phyloP scores from a whole-genome alignment of 2,888 invertebrate species.

The Abscondita cerata region DNA sequence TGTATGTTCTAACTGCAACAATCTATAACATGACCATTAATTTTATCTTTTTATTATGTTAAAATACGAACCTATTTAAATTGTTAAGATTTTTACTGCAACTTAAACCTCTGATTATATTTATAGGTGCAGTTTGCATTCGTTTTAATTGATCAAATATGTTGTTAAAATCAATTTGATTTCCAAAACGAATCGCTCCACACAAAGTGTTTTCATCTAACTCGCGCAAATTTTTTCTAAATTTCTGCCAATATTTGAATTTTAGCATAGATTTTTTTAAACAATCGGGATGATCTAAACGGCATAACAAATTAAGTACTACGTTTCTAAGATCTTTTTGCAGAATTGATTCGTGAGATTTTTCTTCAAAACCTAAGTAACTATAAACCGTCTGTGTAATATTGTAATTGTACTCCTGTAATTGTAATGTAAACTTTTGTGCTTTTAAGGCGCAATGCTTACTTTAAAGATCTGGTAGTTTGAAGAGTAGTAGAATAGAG shows the following conservation, averaged over 20 bases:
- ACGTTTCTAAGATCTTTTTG: conserved; percentile 66
- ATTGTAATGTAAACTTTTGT: background rate
- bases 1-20: no score
- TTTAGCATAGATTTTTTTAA: conserved; percentile 56
- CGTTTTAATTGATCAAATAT: conserved; percentile 58
- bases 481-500: conserved; percentile 28
- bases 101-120: no score
- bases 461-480: conserved; percentile 36
- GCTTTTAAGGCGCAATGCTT: background rate
- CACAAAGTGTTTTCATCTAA: conserved; percentile 76
- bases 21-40: no score
- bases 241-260: conserved; percentile 54
- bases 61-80: no score
- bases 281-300: conserved; percentile 66
- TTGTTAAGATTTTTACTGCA: no score
- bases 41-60: no score
- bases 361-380: conserved; percentile 43
- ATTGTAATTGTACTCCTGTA: conserved; percentile 19
- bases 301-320: conserved; percentile 69
- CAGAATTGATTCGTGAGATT: conserved; percentile 56
- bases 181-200: conserved; percentile 70
- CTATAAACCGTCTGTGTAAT: conserved; percentile 21
- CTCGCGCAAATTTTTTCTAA: conserved; percentile 62
- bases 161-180: conserved; percentile 66
- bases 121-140: no score